Percentiles rank a stretch among this genome's conserved stretches.
Evolutionary conservation across 1,140 invertebrate genomes (phyloP).

Genomic region (Brachionus rotundiformis): DNA sequence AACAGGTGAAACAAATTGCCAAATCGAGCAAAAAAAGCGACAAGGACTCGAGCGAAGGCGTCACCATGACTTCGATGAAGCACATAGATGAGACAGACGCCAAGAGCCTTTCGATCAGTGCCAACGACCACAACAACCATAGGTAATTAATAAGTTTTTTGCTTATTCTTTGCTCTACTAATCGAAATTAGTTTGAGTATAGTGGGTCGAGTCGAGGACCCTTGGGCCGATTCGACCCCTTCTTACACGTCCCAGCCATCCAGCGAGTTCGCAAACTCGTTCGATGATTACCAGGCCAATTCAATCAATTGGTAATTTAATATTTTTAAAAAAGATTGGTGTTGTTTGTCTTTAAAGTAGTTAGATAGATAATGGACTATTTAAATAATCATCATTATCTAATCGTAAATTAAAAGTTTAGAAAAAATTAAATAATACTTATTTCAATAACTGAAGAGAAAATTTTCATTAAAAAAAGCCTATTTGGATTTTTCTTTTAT

Average conservation of each 20-base stretch:
- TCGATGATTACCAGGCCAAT: constrained; percentile 17
- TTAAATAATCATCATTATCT: too few species aligned
- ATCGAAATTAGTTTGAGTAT: neutral
- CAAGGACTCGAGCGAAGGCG: constrained; percentile 69
- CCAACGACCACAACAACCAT: neutral
- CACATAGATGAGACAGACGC: constrained; percentile 67
- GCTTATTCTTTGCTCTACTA: neutral
- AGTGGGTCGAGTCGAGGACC: neutral
- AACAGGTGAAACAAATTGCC: constrained; percentile 60
- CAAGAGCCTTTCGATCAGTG: neutral
- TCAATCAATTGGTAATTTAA: constrained; percentile 4
- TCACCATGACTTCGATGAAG: constrained; percentile 83
- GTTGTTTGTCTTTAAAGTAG: neutral
- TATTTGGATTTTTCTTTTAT: too few species aligned
- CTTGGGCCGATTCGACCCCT: constrained; percentile 15
- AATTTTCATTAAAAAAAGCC: too few species aligned
- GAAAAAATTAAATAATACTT: too few species aligned
- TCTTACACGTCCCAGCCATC: constrained; percentile 26
- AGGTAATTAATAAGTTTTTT: neutral
- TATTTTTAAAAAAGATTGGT: neutral
- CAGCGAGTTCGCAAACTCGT: neutral
- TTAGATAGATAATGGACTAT: too few species aligned
- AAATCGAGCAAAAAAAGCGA: constrained; percentile 84
- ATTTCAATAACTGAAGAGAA: too few species aligned
- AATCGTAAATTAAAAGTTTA: too few species aligned